These are phyloP conservation scores for Bufotes viridis DNA, from an alignment of 2,797 vertebrate genomes.

Conservation along the genomic window DNA sequence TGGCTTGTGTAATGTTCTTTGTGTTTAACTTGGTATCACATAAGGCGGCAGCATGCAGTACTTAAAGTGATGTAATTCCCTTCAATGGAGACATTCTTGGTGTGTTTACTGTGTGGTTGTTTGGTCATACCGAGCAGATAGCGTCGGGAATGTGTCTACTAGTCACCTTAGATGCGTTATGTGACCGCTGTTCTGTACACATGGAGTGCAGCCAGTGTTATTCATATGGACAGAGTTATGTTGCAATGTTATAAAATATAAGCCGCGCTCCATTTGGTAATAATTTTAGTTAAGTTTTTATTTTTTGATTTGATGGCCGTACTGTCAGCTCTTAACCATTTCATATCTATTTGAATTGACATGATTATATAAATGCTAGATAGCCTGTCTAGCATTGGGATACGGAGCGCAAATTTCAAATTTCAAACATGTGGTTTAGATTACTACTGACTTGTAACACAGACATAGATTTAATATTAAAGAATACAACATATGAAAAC, in stretches of 20 bases:
- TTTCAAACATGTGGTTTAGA: conserved; percentile 13
- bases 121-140: conserved; percentile 45
- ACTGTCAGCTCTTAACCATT: conserved; percentile 39
- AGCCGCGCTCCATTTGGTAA: conserved; percentile 5
- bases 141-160: conserved; percentile 49
- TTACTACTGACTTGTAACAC: conserved; percentile 42
- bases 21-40: not conserved
- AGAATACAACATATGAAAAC: conserved; percentile 45
- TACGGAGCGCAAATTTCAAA: not conserved
- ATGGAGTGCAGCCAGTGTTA: conserved; percentile 38
- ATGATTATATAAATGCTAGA: conserved; percentile 1
- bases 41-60: not conserved
- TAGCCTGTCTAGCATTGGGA: not conserved
- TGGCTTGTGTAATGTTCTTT: not conserved
- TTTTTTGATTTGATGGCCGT: not conserved
- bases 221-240: conserved; percentile 53
- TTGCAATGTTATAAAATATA: conserved; percentile 42
- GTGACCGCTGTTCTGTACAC: conserved; percentile 31
- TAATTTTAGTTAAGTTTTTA: conserved; percentile 13
- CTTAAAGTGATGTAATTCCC: conserved; percentile 28
- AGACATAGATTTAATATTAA: conserved; percentile 45
- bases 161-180: conserved; percentile 59
- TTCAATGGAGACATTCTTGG: conserved; percentile 12
- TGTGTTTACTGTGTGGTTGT: conserved; percentile 50
- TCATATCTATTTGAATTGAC: conserved; percentile 17